phyloP scores from a whole-genome alignment of 2,113 vertebrate species.

The Motacilla tschutschensis region DNA sequence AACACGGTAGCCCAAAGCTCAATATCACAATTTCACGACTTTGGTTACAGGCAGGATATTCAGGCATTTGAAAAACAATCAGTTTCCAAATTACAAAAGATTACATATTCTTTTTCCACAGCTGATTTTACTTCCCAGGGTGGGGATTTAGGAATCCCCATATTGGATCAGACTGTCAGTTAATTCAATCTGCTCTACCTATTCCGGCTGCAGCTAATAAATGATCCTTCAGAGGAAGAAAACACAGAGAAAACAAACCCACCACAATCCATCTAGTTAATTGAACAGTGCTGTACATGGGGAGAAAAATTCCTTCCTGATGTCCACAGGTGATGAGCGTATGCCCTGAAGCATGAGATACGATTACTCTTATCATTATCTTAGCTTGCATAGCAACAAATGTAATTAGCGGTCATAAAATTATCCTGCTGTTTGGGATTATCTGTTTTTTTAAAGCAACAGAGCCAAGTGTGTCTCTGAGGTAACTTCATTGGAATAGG shows the following conservation, averaged over 20 bases:
- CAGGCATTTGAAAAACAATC: not conserved
- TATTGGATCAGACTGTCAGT: not conserved
- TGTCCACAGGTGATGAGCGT: constrained; percentile 71
- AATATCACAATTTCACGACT: not conserved
- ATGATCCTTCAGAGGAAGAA: constrained; percentile 38
- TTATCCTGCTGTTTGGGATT: constrained; percentile 71
- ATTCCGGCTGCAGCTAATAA: constrained; percentile 20
- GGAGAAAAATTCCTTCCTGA: constrained; percentile 65
- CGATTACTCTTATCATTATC: constrained; percentile 81
- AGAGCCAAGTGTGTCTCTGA: constrained; percentile 56
- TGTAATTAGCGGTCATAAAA: constrained; percentile 75
- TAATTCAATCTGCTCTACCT: constrained; percentile 29
- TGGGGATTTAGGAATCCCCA: constrained; percentile 28
- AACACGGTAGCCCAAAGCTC: not conserved
- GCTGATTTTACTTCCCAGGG: not conserved
- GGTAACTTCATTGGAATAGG: constrained; percentile 46
- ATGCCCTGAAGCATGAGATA: constrained; percentile 79
- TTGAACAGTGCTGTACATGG: constrained; percentile 33
- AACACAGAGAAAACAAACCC: constrained; percentile 47
- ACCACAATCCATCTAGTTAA: constrained; percentile 50
- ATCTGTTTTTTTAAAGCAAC: constrained; percentile 47
- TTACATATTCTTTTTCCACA: not conserved
- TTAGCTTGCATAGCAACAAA: constrained; percentile 75
- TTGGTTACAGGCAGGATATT: not conserved
- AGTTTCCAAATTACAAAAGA: not conserved